A percentile compares a stretch with the other conserved stretches of the same genome.
phyloP scores from a whole-genome alignment of 2,113 vertebrate species.

The Ictalurus furcatus region DNA sequence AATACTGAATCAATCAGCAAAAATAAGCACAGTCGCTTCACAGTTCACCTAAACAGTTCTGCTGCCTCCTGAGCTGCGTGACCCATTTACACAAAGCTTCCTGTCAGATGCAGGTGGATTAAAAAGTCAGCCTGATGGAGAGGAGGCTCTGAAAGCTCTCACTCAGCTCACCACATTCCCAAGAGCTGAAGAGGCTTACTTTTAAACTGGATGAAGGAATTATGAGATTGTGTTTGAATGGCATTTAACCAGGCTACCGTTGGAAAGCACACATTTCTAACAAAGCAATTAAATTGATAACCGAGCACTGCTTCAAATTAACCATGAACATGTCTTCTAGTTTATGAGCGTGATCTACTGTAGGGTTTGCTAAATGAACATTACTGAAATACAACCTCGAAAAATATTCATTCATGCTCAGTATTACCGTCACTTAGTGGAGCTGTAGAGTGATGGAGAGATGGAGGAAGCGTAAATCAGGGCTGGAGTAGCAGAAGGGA shows the following conservation, averaged over 20 bases:
- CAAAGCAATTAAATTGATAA: constrained; percentile 15
- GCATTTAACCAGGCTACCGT: neutral
- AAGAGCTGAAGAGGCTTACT: constrained; percentile 15
- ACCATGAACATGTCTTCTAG: neutral
- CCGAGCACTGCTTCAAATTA: neutral
- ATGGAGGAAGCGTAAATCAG: constrained; percentile 54
- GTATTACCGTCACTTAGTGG: neutral
- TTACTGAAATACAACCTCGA: constrained; percentile 13
- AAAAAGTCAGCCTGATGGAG: constrained; percentile 50
- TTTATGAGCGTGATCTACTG: neutral
- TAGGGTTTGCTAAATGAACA: neutral
- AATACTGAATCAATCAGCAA: constrained; percentile 33
- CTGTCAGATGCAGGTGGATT: constrained; percentile 49
- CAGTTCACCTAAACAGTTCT: too few species aligned
- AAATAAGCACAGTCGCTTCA: constrained; percentile 31
- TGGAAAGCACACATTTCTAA: neutral
- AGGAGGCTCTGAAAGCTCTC: constrained; percentile 26
- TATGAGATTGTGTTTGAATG: neutral
- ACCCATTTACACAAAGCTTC: constrained; percentile 46
- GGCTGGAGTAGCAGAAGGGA: constrained; percentile 61
- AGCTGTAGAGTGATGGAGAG: neutral
- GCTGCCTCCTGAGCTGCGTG: constrained; percentile 42
- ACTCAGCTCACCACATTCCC: constrained; percentile 19
- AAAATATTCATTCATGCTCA: neutral
- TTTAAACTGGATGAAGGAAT: constrained; percentile 17